Base-by-base conservation (phyloP, 1,140 invertebrate species). In the Gonioctena quinquepunctata region DNA sequence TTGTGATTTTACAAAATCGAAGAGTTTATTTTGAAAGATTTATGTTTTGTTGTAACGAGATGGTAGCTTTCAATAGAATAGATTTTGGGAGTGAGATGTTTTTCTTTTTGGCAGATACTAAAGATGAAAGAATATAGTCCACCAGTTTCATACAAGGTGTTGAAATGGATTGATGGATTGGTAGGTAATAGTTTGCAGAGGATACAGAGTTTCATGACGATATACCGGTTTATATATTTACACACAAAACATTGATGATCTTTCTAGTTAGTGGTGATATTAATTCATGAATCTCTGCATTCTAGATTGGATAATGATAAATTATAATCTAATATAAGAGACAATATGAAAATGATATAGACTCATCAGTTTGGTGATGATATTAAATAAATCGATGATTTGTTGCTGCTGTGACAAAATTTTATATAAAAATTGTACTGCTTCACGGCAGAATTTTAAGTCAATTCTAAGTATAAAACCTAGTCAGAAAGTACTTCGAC, bases 101-200 rank as follows among this genome's bases (percentile, higher is more conserved):
- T 86, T 87, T 85, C 86, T 82, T 85, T 83, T 86, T 83, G 76
- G 79, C 87, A 88, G 87, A 88, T 87, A 87, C 87, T 78, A 86
- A 86, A 81, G 87, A 88, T 77, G 87, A 88, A 82, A 84, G 85
- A 80, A 88, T 88, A 80, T 88, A 85, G 61, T 63, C 61, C 18
- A 63, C 61, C 11, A 63, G 61, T 19, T 11, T 27, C 25, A 42
- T 21, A 23, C 11, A 42, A 42, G 3, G 33, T 11, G 16, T 42
- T 42, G 33, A 42, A 42, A 42, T 4, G 33, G 33, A 42, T 42
- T 42, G 33, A 42, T 16, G 21, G 21, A n/a, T 56, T 54, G 64
- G 64, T 66, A 66, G 64, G 64, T 66, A 66, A 25, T 13, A 1
- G 56, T 25, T 13, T 21, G 18, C n/a, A 7, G 25, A 25, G 21